Base-by-base conservation (phyloP, 1,140 invertebrate genomes). In the Cydia strobilella region DNA sequence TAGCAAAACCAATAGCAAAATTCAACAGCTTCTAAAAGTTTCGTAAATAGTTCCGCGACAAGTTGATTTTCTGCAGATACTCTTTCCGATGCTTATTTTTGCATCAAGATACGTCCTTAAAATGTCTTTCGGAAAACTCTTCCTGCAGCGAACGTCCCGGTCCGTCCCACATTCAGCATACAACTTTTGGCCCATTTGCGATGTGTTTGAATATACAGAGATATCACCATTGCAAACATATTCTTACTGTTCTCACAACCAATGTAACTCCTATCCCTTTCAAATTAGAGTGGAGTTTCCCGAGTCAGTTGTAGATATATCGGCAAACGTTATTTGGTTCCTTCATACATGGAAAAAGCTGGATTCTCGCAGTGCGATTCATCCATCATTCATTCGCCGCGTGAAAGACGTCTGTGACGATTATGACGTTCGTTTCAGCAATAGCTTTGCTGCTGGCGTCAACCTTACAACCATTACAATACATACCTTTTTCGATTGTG, bases 371-470 rank as follows among this genome's bases (percentile, higher is more conserved):
- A 77, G 72, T 76, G 78, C 84, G 82, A 88, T 90, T 88, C 87
- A 91, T 90, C 85, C 88, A 90, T 91, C 90, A 90, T 91, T 91
- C 88, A 87, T 85, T 85, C 86, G 86, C 85, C 85, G 86, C 85
- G 83, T 91, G 89, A 90, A 90, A 90, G 90, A 90, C 85, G 85
- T 79, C 81, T 83, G 82, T 89, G 87, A 89, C 84, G 85, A 90
- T 87, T 90, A 86, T 90, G 86, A 87, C 86, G 80, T 86, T 80
- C 83, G 84, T 77, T 86, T 86, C 85, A 78, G 77, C 82, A 86
- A 82, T 80, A 74, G 74, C 76, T 76, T 73, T 82, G 81, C 80
- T 31, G 72, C 75, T 75, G 69, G 48, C 65, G 42, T 80, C 74
- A 62, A 76, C 79, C 79, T 83, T 87, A 86, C 35, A 69, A 7